Conservation (phyloP, 2,888 invertebrate species). For the Drosophila yooni region DNA sequence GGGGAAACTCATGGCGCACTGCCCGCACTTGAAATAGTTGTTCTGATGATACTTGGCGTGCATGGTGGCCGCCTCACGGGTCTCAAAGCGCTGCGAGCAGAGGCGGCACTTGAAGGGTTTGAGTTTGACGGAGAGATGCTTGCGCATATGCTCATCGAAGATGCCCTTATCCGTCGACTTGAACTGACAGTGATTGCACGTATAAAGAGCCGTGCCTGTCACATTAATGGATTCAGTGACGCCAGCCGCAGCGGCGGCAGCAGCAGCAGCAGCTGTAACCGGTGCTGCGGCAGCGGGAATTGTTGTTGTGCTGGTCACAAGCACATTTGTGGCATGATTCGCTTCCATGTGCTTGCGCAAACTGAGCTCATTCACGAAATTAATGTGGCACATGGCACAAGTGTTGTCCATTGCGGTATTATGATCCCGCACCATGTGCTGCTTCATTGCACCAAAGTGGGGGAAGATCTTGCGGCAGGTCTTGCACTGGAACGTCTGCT, state of each 20-base stretch:
- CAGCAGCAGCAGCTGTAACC: slow-evolving; percentile 65
- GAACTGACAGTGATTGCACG: slow-evolving; percentile 84
- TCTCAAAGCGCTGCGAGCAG: slow-evolving; percentile 85
- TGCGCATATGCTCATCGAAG: slow-evolving; percentile 84
- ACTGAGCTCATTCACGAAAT: slow-evolving; percentile 83
- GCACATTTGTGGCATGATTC: slow-evolving; percentile 84
- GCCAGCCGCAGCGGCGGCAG: slow-evolving; percentile 69
- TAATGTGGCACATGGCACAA: slow-evolving; percentile 84
- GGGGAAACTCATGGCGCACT: slow-evolving; percentile 84
- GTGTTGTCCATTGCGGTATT: slow-evolving; percentile 83
- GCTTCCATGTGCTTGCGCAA: slow-evolving; percentile 85
- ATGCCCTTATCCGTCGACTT: slow-evolving; percentile 84
- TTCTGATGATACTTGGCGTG: slow-evolving; percentile 85
- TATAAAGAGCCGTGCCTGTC: slow-evolving; percentile 74
- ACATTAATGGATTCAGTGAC: slow-evolving; percentile 50
- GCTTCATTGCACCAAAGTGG: slow-evolving; percentile 83
- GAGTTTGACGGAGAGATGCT: slow-evolving; percentile 83
- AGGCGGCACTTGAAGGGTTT: slow-evolving; percentile 85
- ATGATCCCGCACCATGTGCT: slow-evolving; percentile 84
- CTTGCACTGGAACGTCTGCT: slow-evolving; percentile 85
- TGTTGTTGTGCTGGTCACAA: slow-evolving; percentile 82
- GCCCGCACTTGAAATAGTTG: slow-evolving; percentile 85
- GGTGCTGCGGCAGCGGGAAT: slow-evolving; percentile 81
- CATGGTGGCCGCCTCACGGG: slow-evolving; percentile 84
- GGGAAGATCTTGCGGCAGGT: slow-evolving; percentile 84